phyloP scores from a whole-genome alignment of 2,113 vertebrate species.

The Hydrolagus affinis region DNA sequence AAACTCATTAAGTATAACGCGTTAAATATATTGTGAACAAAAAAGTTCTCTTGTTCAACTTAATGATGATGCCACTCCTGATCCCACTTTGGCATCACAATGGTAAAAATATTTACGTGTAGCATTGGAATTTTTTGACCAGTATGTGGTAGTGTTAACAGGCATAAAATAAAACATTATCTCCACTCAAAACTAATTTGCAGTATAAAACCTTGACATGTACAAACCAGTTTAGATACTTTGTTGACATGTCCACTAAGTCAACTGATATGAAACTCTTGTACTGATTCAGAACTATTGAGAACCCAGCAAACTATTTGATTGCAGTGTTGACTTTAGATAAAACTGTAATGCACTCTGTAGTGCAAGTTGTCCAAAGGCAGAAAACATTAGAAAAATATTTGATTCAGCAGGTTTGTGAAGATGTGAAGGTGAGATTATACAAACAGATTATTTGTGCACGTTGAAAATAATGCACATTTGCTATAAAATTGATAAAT shows the following conservation, averaged over 20 bases:
- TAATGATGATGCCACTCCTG: too few relatives aligned
- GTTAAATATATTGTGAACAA: too few relatives aligned
- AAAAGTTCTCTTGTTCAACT: too few relatives aligned
- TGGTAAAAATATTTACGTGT: not conserved
- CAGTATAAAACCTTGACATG: slow-evolving; percentile 17
- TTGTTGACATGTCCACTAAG: slow-evolving; percentile 1
- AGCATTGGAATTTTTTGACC: not conserved
- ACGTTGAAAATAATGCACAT: not conserved
- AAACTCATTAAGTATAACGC: too few relatives aligned
- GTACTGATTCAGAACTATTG: not conserved
- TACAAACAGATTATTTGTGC: not conserved
- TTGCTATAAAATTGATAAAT: not conserved
- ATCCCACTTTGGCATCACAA: too few relatives aligned
- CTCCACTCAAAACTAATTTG: not conserved
- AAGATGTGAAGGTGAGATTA: not conserved
- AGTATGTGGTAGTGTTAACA: not conserved
- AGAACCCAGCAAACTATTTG: slow-evolving; percentile 11
- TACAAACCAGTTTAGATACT: not conserved
- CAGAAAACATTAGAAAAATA: slow-evolving; percentile 5
- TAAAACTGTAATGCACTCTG: slow-evolving; percentile 11
- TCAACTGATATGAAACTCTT: not conserved
- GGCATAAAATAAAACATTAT: not conserved
- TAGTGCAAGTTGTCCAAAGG: not conserved
- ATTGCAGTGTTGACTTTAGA: slow-evolving; percentile 10
- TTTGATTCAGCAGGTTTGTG: not conserved